phyloP scores from a whole-genome alignment of 1,140 invertebrate genomes.

The Cydia fagiglandana region DNA sequence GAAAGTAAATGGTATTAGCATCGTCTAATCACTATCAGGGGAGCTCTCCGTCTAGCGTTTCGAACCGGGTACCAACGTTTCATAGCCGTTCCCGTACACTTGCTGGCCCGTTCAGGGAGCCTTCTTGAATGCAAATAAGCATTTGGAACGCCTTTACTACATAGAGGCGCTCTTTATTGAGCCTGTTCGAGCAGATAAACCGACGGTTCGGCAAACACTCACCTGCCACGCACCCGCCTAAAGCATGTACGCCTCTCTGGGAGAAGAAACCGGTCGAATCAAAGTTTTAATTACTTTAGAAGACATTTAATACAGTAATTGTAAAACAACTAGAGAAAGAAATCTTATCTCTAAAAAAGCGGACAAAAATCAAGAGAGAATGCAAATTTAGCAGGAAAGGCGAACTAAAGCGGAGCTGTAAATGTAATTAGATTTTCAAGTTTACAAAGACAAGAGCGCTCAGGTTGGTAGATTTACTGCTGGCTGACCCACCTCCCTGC shows the following conservation, averaged over 20 bases:
- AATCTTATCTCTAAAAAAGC: slow-evolving; percentile 53
- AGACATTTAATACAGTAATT: slow-evolving; percentile 28
- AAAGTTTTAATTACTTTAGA: slow-evolving; percentile 33
- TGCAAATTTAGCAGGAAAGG: slow-evolving; percentile 69
- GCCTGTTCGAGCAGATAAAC: slow-evolving; percentile 63
- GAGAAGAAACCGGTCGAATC: slow-evolving; percentile 38
- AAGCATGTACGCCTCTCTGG: slow-evolving; percentile 37
- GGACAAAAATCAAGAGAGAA: slow-evolving; percentile 66
- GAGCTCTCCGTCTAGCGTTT: slow-evolving; percentile 67
- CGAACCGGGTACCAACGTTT: slow-evolving; percentile 52
- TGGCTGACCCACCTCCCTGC: slow-evolving; percentile 70
- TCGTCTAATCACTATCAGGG: slow-evolving; percentile 73
- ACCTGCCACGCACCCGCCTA: slow-evolving; percentile 51
- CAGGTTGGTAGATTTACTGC: slow-evolving; percentile 74
- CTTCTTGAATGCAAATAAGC: slow-evolving; percentile 77
- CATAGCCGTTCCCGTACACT: slow-evolving; percentile 60
- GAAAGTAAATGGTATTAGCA: slow-evolving; percentile 78
- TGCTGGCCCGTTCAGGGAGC: slow-evolving; percentile 60
- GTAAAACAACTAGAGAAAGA: slow-evolving; percentile 39
- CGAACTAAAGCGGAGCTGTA: slow-evolving; percentile 71
- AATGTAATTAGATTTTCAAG: slow-evolving; percentile 78
- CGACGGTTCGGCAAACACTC: slow-evolving; percentile 55
- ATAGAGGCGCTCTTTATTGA: slow-evolving; percentile 72
- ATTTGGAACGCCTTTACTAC: slow-evolving; percentile 73
- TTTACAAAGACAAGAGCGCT: slow-evolving; percentile 74